A percentile compares a stretch with the other conserved stretches of the same genome.
phyloP scores from a whole-genome alignment of 2,113 vertebrate species.

The Oriolus oriolus region DNA sequence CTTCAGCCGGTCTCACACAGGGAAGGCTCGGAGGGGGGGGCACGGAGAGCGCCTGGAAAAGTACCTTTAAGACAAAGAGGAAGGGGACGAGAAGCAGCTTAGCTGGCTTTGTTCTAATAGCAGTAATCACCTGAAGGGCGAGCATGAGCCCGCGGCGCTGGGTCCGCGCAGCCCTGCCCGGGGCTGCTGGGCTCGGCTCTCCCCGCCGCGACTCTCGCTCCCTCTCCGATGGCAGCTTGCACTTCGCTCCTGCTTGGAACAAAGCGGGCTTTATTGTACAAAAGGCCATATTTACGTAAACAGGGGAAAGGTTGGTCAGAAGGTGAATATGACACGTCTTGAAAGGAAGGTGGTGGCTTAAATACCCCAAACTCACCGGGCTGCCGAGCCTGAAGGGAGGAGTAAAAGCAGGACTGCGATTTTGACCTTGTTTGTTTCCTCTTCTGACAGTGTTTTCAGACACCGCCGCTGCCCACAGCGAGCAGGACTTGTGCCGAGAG shows the following conservation, averaged over 20 bases:
- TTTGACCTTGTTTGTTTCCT: neutral
- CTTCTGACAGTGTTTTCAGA: neutral
- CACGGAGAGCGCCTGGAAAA: neutral
- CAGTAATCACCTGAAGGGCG: neutral
- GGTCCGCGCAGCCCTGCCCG: neutral
- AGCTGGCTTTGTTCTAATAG: slow-evolving; percentile 29
- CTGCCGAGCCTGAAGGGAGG: neutral
- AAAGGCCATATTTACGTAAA: neutral
- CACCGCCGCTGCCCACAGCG: neutral
- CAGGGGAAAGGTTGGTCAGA: neutral
- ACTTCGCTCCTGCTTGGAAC: neutral
- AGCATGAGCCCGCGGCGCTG: neutral
- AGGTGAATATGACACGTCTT: neutral
- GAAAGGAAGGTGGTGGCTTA: neutral
- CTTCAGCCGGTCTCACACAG: neutral
- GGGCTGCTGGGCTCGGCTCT: neutral
- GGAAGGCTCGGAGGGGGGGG: neutral
- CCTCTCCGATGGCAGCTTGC: neutral
- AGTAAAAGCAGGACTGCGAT: neutral
- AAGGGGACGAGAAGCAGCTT: slow-evolving; percentile 23
- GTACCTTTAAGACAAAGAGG: slow-evolving; percentile 13
- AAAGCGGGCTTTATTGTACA: neutral
- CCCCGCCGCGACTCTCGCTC: neutral
- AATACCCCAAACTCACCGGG: neutral
- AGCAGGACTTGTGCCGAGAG: neutral